Percentiles rank a stretch among this genome's conserved stretches.
phyloP scores from a whole-genome alignment of 2,113 vertebrate genomes.

The Nipponia nippon region DNA sequence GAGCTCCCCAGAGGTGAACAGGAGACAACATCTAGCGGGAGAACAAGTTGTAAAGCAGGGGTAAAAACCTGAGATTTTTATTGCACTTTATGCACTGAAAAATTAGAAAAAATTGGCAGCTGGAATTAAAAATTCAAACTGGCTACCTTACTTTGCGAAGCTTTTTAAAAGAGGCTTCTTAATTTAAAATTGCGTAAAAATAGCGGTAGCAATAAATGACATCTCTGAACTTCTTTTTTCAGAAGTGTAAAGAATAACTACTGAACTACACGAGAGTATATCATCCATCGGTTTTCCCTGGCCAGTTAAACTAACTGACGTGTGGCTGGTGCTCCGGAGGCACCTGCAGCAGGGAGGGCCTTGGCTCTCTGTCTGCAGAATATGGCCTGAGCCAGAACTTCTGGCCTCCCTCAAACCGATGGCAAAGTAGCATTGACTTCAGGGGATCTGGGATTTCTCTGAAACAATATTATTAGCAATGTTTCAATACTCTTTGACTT shows the following conservation, averaged over 20 bases:
- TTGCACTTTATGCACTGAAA: background rate
- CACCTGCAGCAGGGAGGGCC: background rate
- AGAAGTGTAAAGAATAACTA: background rate
- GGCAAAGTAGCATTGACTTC: background rate
- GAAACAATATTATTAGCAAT: conserved; percentile 12
- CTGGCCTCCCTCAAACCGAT: background rate
- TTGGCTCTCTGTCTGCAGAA: background rate
- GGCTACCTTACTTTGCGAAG: background rate
- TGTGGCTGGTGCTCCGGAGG: background rate
- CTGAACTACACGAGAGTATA: background rate
- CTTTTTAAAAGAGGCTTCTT: background rate
- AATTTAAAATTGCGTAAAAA: background rate
- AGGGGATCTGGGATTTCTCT: conserved; percentile 24
- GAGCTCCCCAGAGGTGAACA: background rate
- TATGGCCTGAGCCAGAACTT: background rate
- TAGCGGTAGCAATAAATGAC: background rate
- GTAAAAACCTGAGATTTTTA: rapidly evolving
- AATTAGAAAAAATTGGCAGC: background rate
- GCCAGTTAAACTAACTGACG: background rate
- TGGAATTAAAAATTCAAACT: background rate
- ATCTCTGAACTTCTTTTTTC: background rate
- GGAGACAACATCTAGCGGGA: background rate
- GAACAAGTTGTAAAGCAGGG: background rate
- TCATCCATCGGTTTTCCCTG: background rate
- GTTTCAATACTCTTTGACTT: background rate